Base-by-base conservation (phyloP, 2,113 vertebrate genomes). In the Thunnus maccoyii region DNA sequence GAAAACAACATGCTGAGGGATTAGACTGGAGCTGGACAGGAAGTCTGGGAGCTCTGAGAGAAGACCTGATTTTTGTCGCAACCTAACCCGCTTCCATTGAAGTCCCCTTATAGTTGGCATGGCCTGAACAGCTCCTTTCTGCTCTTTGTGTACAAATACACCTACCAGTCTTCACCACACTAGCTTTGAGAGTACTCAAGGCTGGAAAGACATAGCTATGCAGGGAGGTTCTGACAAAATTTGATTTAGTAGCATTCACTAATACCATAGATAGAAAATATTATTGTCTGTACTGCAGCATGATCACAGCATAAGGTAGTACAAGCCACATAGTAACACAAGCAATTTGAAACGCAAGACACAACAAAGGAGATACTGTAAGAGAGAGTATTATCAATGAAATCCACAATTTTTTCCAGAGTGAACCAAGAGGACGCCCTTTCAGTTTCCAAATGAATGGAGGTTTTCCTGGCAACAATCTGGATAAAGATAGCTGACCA, bases 401-500 rank as follows among this genome's bases (percentile, higher is more conserved):
- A 87, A 72, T 80, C n/a, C 64, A 56, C 20, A 4, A 8, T 55
- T 85, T 83, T 68, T 69, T 68, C 46, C 27, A 22, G 22, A 55
- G n/a, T 64, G n/a, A 72, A 84, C 47, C 72, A 84, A 66, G 81
- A 83, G 87, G 79, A 87, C 54, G 56, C 68, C 84, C 69, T 83
- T 84, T 91, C 74, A 22, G 46, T 87, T 87, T 85, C 76, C 70
- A 85, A 87, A 88, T 67, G 81, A 70, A 82, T 85, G 66, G 62
- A 86, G 76, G 68, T 86, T 91, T 90, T 89, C 86, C 80, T 91
- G 87, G 88, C 88, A 88, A 55, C 1, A 20, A 66, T 66, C 44
- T 87, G 67, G 74, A 87, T 85, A 89, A 91, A 92, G 93, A 94
- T 87, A 93, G 89, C 60, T 66, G 82, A 86, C 92, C 92, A 93